Evolutionary conservation across 2,888 invertebrate species (phyloP).

Genomic region (Phragmatobia fuliginosa): DNA sequence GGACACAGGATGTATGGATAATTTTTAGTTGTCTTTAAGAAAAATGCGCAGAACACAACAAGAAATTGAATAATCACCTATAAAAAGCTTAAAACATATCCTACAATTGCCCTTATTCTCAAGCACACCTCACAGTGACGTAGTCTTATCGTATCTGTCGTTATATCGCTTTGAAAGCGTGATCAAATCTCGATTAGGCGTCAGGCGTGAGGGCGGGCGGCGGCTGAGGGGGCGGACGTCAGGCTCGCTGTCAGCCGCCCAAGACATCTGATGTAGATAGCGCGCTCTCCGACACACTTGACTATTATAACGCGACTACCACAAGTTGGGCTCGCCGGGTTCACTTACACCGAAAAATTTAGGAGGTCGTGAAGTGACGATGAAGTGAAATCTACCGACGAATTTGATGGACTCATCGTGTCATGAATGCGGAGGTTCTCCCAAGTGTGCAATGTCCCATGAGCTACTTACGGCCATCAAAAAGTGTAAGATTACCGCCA

Average conservation of each 20-base stretch:
- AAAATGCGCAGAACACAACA: neutral
- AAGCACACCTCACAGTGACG: neutral
- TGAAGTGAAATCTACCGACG: too few relatives aligned
- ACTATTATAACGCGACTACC: conserved; percentile 19
- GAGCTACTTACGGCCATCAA: too few relatives aligned
- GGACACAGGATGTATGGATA: too few relatives aligned
- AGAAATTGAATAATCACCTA: neutral
- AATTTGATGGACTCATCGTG: too few relatives aligned
- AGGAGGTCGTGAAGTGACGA: neutral
- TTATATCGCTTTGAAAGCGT: conserved; percentile 31
- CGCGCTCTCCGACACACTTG: conserved; percentile 18
- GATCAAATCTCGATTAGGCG: conserved; percentile 36
- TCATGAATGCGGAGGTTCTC: too few relatives aligned
- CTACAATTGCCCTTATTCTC: neutral
- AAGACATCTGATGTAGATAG: conserved; percentile 36
- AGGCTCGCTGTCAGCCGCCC: conserved; percentile 11
- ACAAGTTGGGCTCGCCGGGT: conserved; percentile 1
- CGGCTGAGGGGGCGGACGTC: neutral
- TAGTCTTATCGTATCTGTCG: conserved; percentile 10
- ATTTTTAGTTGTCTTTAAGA: too few relatives aligned
- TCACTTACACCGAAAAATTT: neutral
- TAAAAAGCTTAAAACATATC: neutral
- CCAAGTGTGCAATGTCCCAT: too few relatives aligned
- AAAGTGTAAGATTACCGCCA: too few relatives aligned
- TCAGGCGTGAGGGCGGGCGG: conserved; percentile 14